Evolutionary conservation across 2,888 invertebrate genomes (phyloP), one percentile per base, ranked within the genome.

Genomic region (Leptopilina myrica): DNA sequence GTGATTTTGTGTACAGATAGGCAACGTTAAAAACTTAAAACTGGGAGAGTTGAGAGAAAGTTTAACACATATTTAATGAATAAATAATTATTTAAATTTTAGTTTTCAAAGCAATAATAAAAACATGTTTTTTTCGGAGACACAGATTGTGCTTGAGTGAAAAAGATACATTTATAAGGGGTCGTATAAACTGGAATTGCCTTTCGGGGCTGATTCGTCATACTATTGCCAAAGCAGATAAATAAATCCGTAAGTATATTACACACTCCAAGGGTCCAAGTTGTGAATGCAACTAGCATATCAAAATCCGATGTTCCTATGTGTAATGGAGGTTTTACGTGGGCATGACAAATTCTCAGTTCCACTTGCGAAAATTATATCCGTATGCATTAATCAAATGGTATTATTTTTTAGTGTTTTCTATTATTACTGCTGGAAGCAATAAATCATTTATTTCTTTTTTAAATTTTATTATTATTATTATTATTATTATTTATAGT

Each of bases 231-330:
- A 81, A 81, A 88, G 88, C 85, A 86, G 88, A 90, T 90, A 91
- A 91, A 91, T 91, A 91, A 91, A 91, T 91, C 91, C 90, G 88
- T 88, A 87, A 88, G 88, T 90, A 90, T 90, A 90, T 88, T 91
- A 89, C 87, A 80, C 81, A 82, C 87, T 86, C 88, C 89, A 87
- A 33, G 87, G 88, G 85, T 88, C 87, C 79, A 87, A 87, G 81
- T 85, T 87, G 86, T 86, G 81, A 79, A 83, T 82, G 80, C 84
- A 33, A 33, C 33, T 33, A 33, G 3, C 33, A 33, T 33, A 80
- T 80, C 82, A 79, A 82, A 78, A 80, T 79, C 82, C 81, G 79
- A 78, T 76, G 76, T 77, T 12, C 12, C 14, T 20, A 67, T 33
- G 33, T 33, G 33, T 33, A 33, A 33, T 49, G 20, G 67, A 67